phyloP scores from a whole-genome alignment of 1,140 invertebrate species.

The Dendroctonus valens region DNA sequence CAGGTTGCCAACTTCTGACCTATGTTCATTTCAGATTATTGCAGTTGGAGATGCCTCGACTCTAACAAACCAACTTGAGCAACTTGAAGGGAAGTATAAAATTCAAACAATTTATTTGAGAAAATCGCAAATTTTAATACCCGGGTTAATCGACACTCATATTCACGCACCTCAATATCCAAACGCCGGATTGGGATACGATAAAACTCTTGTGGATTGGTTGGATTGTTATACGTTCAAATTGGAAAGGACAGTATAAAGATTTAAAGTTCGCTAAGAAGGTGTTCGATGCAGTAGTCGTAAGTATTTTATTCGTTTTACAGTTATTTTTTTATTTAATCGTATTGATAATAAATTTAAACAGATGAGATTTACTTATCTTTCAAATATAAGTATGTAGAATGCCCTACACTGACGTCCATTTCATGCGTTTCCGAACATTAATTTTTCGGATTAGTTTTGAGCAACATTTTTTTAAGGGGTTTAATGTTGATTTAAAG shows the following conservation, averaged over 20 bases:
- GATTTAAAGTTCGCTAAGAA: conserved; percentile 68
- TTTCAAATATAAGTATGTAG: too few species aligned
- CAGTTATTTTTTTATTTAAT: too few species aligned
- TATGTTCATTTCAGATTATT: conserved; percentile 36
- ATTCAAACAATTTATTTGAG: conserved; percentile 46
- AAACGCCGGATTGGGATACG: conserved; percentile 78
- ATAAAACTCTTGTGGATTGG: conserved; percentile 80
- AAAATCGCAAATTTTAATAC: conserved; percentile 72
- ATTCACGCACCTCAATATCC: conserved; percentile 87
- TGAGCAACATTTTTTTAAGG: too few species aligned
- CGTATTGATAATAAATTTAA: conserved; percentile 8
- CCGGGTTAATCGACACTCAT: conserved; percentile 87
- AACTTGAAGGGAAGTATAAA: conserved; percentile 31
- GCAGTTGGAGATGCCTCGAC: conserved; percentile 25
- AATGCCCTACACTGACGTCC: too few species aligned
- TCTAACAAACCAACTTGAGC: conserved; percentile 14
- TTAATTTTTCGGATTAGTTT: too few species aligned
- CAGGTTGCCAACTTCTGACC: too few species aligned
- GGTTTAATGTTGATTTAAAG: too few species aligned
- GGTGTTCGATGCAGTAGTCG: conserved; percentile 77
- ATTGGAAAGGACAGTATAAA: conserved; percentile 70
- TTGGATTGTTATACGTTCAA: conserved; percentile 85
- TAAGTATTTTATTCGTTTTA: conserved; percentile 52
- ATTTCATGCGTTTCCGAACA: too few species aligned
- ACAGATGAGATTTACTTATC: background rate